These are phyloP conservation scores for Melieria crassipennis DNA, from an alignment of 2,888 invertebrate species.

Conservation along the genomic window DNA sequence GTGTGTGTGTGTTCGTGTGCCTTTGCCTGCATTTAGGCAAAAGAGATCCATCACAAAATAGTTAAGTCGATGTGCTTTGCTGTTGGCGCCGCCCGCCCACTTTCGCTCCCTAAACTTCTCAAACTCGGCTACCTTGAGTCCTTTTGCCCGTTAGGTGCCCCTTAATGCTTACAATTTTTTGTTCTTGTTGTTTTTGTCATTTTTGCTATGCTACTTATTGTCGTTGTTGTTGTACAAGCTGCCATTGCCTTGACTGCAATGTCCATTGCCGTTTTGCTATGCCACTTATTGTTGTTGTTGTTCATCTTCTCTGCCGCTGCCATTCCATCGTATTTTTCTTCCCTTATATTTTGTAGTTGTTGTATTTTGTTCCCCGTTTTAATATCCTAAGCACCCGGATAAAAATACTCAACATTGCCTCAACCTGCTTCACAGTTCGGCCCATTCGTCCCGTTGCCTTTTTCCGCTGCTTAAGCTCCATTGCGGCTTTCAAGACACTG, in stretches of 20 bases:
- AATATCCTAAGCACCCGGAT: too few relatives aligned
- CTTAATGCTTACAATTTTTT: not conserved
- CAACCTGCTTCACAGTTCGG: too few relatives aligned
- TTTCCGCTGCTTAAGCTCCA: too few relatives aligned
- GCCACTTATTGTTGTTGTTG: too few relatives aligned
- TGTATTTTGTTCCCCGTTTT: too few relatives aligned
- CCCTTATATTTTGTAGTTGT: too few relatives aligned
- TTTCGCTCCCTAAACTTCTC: not conserved
- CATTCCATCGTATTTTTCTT: too few relatives aligned
- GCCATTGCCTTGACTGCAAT: too few relatives aligned
- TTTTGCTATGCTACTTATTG: conserved; percentile 3
- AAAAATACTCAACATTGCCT: too few relatives aligned
- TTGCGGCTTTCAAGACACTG: not conserved
- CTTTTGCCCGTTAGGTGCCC: not conserved
- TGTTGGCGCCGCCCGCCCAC: conserved; percentile 8
- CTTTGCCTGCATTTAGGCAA: conserved; percentile 31
- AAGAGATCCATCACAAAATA: conserved; percentile 41
- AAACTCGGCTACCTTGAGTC: not conserved
- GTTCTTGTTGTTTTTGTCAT: conserved; percentile 1
- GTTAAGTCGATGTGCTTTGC: conserved; percentile 27
- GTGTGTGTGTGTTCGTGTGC: conserved; percentile 1
- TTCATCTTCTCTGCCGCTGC: too few relatives aligned
- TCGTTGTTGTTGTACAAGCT: not conserved
- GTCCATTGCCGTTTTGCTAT: too few relatives aligned
- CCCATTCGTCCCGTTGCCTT: too few relatives aligned